phyloP scores from a whole-genome alignment of 2,888 invertebrate species.

The Endomychus coccineus region DNA sequence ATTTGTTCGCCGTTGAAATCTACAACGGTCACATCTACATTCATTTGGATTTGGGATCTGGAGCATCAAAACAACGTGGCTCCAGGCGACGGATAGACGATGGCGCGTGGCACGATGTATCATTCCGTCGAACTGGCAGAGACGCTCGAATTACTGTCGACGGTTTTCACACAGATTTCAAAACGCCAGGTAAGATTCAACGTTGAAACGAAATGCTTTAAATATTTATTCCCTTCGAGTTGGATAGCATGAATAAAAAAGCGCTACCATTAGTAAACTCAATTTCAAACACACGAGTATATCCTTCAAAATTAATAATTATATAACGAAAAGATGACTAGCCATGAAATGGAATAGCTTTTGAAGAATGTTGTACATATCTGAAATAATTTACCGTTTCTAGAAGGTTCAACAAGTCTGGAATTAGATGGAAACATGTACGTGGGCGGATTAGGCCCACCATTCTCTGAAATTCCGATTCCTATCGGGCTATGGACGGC shows the following conservation, averaged over 20 bases:
- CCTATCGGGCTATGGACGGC: constrained; percentile 89
- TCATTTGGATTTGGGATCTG: constrained; percentile 87
- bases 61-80: constrained; percentile 77
- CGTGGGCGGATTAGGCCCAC: constrained; percentile 80
- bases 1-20: constrained; percentile 90
- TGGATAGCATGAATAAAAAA: too few species aligned
- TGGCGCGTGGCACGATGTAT: constrained; percentile 87
- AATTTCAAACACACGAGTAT: too few species aligned
- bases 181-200: constrained; percentile 60
- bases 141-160: constrained; percentile 87
- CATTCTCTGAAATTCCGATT: constrained; percentile 67
- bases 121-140: constrained; percentile 71
- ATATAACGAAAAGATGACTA: too few species aligned
- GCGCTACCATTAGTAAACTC: too few species aligned
- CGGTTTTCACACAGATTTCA: constrained; percentile 80
- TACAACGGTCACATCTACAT: constrained; percentile 90
- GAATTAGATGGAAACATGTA: constrained; percentile 83
- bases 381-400: constrained; percentile 23
- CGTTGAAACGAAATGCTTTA: too few species aligned
- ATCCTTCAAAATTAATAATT: too few species aligned
- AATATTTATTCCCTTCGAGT: too few species aligned
- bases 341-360: too few species aligned
- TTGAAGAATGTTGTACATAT: too few species aligned
- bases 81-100: constrained; percentile 80
- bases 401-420: constrained; percentile 78